phyloP scores from a whole-genome alignment of 2,113 vertebrate genomes.

The Chunga burmeisteri region DNA sequence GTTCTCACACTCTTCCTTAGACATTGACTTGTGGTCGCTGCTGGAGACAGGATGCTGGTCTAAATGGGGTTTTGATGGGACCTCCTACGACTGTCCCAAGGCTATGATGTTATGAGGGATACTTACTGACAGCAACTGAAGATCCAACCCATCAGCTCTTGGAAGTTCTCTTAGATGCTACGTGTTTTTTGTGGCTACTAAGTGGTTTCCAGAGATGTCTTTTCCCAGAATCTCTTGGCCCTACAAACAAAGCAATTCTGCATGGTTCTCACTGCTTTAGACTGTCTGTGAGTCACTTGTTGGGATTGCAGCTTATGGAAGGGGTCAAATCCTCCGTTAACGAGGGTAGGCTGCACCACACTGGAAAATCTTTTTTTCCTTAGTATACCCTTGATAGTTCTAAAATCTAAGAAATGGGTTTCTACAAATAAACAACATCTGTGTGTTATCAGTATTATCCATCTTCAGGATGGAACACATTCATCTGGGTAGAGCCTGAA shows the following conservation, averaged over 20 bases:
- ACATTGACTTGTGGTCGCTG: neutral
- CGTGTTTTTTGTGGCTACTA: neutral
- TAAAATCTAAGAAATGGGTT: slow-evolving; percentile 29
- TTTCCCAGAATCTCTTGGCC: neutral
- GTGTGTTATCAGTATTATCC: slow-evolving; percentile 32
- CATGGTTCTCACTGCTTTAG: neutral
- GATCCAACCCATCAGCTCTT: neutral
- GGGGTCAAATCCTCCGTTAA: neutral
- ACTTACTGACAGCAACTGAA: neutral
- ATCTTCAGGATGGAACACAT: slow-evolving; percentile 3
- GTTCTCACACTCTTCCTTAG: neutral
- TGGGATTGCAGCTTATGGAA: slow-evolving; percentile 32
- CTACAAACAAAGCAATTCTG: neutral
- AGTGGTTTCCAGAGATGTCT: neutral
- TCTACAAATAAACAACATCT: slow-evolving; percentile 61
- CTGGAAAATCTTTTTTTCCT: neutral
- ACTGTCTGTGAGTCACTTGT: slow-evolving; percentile 26
- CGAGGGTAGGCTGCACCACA: neutral
- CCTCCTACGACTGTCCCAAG: neutral
- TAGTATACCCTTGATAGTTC: slow-evolving; percentile 10
- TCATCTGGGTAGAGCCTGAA: slow-evolving; percentile 22
- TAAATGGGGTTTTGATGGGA: neutral
- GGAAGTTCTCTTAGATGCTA: neutral
- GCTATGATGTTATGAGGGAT: neutral
- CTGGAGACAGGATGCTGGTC: neutral